Base-by-base conservation (phyloP, 2,888 invertebrate genomes). In the Adela reaumurella region DNA sequence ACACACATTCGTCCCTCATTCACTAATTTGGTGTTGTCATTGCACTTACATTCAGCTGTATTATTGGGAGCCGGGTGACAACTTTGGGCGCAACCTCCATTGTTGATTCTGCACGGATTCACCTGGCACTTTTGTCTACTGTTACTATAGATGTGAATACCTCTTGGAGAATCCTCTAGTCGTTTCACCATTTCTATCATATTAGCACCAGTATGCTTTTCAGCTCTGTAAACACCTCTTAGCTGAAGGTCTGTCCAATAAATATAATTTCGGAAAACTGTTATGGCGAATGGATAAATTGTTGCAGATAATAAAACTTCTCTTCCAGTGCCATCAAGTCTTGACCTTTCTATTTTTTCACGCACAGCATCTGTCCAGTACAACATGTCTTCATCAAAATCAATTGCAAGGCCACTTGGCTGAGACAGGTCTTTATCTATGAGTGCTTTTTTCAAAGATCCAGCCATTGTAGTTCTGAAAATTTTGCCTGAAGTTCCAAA, bases 331-430 rank as follows among this genome's bases (percentile, higher is more conserved):
- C 98, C 98, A 62, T 95, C 90, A 45, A 97, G 74, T 63, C 90
- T 88, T 0, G 94, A 88, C 28, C 97, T 80, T 71, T 99, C 98
- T 54, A 99, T 97, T 67, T 95, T 95, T 63, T 97, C 95, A 18
- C 93, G 80, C 0, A 95, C 92, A 0, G 97, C 96, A 67, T 99
- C 98, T 0, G 97, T 97, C 98, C 98, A 99, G 63, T 97, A 99
- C 0, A 94, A 68, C 84, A 89, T 92, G 24, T 87, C 83, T 45
- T 97, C 97, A 8, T 95, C 94, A 60, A 94, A 97, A 68, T 99
- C 98, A 35, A 99, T 91, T 0, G 97, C 92, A 46, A 99, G 72
- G 1, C 98, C 98, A 56, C 95, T 95, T 0, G 98, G 97, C 67
- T 97, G 96, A 0, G 94, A 93, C 14, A 98, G 72, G 57, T 96